A percentile compares a stretch with the other conserved stretches of the same genome.
Evolutionary conservation across 1,140 invertebrate species (phyloP).

Genomic region (Pissodes strobi): DNA sequence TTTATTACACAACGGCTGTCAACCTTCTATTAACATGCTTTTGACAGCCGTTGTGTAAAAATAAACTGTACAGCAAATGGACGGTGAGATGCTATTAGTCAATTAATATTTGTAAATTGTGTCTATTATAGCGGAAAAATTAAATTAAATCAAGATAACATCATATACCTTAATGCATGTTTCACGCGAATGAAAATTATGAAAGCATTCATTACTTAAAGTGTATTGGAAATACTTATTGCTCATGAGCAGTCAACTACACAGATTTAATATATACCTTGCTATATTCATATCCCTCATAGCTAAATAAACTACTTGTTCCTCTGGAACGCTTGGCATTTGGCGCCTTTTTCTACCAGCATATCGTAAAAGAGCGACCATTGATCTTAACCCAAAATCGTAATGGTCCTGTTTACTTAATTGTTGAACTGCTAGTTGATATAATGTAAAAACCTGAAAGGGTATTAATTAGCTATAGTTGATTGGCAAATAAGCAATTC

Average conservation of each 20-base stretch:
- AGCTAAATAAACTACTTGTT: constrained; percentile 76
- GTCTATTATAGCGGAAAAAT: no score
- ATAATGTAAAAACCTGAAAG: constrained; percentile 69
- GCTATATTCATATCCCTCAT: constrained; percentile 90
- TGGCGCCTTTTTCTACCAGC: constrained; percentile 77
- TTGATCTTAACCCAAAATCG: constrained; percentile 83
- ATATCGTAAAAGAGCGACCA: constrained; percentile 82
- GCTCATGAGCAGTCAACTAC: neutral
- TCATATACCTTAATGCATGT: no score
- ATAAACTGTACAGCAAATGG: no score
- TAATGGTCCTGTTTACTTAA: constrained; percentile 82
- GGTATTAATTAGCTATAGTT: neutral
- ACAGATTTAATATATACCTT: constrained; percentile 49
- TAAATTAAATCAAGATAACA: no score
- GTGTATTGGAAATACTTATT: neutral
- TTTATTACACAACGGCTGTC: no score
- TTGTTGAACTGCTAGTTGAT: constrained; percentile 73
- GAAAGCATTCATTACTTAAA: no score
- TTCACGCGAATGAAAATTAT: no score
- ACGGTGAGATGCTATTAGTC: no score
- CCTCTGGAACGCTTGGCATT: constrained; percentile 72
- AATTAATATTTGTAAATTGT: no score
- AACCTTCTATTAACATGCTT: no score
- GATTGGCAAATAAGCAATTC: neutral
- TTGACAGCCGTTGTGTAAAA: no score